Conservation (phyloP, 2,797 vertebrate species). For the Cynodonichthys magdalenae region DNA sequence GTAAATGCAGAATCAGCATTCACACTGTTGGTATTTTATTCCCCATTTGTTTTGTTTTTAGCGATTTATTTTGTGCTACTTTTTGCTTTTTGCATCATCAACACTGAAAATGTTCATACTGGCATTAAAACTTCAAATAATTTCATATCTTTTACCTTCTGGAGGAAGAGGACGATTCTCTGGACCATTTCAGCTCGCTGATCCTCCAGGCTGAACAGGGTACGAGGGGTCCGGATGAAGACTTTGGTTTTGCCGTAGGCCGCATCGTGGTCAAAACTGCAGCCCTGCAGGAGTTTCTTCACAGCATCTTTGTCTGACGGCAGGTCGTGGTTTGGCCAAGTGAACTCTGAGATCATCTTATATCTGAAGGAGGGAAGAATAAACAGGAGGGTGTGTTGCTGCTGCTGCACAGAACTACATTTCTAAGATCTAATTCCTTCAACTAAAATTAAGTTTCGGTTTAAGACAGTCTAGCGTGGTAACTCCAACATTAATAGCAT, state of each 20-base stretch:
- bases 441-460: background rate
- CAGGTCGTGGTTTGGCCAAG: constrained; percentile 96
- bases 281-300: constrained; percentile 87
- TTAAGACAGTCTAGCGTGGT: background rate
- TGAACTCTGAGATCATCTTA: constrained; percentile 98
- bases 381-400: background rate
- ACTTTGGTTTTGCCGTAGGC: constrained; percentile 97
- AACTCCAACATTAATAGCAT: background rate
- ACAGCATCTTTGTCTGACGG: constrained; percentile 91
- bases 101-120: background rate
- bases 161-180: constrained; percentile 95
- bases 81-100: no score
- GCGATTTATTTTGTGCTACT: no score
- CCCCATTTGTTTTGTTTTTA: no score
- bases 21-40: no score
- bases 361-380: constrained; percentile 80
- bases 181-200: constrained; percentile 91
- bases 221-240: constrained; percentile 94
- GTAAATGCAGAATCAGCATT: background rate
- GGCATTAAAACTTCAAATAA: background rate
- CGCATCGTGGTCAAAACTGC: constrained; percentile 91
- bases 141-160: constrained; percentile 84
- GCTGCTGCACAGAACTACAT: background rate
- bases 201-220: constrained; percentile 95
- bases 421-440: background rate